Evolutionary conservation across 2,113 vertebrate genomes (phyloP).

Genomic region (Elgaria multicarinata): DNA sequence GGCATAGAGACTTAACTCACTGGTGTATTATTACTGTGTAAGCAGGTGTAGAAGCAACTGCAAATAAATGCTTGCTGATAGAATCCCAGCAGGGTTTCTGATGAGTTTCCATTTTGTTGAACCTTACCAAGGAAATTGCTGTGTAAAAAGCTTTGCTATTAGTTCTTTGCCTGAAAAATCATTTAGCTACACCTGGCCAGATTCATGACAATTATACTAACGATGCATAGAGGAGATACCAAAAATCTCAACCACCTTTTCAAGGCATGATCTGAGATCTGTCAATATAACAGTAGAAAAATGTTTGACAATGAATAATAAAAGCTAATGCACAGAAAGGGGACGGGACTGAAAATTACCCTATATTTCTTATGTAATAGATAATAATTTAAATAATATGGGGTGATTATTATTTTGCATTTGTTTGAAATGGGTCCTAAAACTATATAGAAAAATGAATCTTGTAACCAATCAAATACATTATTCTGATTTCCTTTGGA

Average conservation of each 20-base stretch:
- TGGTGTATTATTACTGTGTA: constrained; percentile 79
- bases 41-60: constrained; percentile 81
- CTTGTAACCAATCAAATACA: constrained; percentile 2
- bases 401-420: not conserved
- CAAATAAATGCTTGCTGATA: constrained; percentile 83
- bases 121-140: constrained; percentile 81
- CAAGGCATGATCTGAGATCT: constrained; percentile 54
- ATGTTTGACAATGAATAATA: constrained; percentile 59
- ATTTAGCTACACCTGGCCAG: constrained; percentile 79
- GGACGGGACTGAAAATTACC: not conserved
- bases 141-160: constrained; percentile 75
- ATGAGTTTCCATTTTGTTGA: constrained; percentile 82
- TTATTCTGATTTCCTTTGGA: not conserved
- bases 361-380: not conserved
- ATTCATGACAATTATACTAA: constrained; percentile 71
- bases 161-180: constrained; percentile 75
- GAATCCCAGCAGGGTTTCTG: constrained; percentile 82
- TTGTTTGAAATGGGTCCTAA: constrained; percentile 4
- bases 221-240: constrained; percentile 60
- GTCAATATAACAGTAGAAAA: constrained; percentile 37
- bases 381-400: not conserved
- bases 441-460: constrained; percentile 20
- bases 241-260: constrained; percentile 67
- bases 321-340: constrained; percentile 41
- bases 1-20: constrained; percentile 77